A percentile compares a stretch with the other conserved stretches of the same genome.
Evolutionary conservation across 92 coral and sea anemone species (phyloP).

Genomic region (Phymanthus crucifer): DNA sequence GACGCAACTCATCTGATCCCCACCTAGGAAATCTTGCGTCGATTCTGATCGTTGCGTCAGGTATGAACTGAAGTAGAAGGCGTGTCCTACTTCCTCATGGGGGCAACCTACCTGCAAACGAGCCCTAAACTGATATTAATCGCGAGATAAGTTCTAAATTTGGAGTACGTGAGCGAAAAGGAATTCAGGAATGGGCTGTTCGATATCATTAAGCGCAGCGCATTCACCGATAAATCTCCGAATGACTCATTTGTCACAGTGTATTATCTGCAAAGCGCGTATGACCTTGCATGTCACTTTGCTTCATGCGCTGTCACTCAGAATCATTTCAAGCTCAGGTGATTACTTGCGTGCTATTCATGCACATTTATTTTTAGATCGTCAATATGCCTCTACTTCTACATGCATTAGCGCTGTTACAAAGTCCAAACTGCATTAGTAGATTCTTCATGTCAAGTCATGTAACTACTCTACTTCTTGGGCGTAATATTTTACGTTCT

Average conservation of each 20-base stretch:
- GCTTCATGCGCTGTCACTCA: conserved; percentile 5
- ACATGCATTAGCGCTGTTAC: conserved; percentile 6
- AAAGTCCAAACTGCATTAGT: conserved; percentile 16
- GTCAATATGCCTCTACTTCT: background rate
- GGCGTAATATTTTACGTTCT: background rate
- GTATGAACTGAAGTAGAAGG: conserved; percentile 15
- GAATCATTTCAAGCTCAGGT: conserved; percentile 16
- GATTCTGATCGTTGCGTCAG: background rate
- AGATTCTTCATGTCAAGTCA: background rate
- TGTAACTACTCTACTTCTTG: background rate
- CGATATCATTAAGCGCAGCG: conserved; percentile 1
- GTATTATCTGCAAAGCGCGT: conserved; percentile 3
- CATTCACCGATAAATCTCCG: background rate
- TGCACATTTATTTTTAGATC: conserved; percentile 23
- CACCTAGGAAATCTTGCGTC: background rate
- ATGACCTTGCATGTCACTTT: conserved; percentile 35
- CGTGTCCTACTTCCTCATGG: background rate
- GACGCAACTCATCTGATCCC: background rate
- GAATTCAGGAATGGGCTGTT: background rate
- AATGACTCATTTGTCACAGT: conserved; percentile 4
- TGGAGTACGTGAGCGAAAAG: background rate
- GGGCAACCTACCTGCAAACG: background rate
- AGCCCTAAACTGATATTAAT: background rate
- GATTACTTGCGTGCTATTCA: conserved; percentile 17
- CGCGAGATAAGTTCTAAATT: conserved; percentile 9